These are phyloP conservation scores for Heptranchias perlo DNA, from an alignment of 2,113 vertebrate species.

Conservation along the genomic window DNA sequence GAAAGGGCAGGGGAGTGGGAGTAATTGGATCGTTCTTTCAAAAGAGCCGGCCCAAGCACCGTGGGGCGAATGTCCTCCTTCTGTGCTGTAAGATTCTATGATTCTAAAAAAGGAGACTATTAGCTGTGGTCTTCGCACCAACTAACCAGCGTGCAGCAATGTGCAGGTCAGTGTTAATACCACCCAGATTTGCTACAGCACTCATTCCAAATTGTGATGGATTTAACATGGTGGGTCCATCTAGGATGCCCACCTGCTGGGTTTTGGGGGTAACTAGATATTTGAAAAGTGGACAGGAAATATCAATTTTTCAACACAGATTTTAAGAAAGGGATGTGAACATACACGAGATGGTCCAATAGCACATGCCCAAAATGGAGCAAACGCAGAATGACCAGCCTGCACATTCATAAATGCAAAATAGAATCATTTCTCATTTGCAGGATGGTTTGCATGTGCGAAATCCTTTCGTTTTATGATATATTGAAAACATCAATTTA, in stretches of 20 bases:
- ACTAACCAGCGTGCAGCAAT: not conserved
- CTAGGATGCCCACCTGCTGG: not conserved
- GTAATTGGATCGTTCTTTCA: too few species aligned
- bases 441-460: too few species aligned
- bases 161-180: not conserved
- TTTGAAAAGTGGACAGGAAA: not conserved
- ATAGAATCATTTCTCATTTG: not conserved
- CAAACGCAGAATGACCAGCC: not conserved
- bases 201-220: not conserved
- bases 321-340: not conserved
- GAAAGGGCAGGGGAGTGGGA: too few species aligned
- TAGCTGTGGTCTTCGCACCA: not conserved
- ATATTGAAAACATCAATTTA: not conserved
- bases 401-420: not conserved
- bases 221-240: not conserved
- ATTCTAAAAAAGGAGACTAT: not conserved
- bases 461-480: not conserved
- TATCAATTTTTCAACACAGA: not conserved
- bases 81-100: too few species aligned
- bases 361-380: not conserved
- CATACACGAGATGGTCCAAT: not conserved
- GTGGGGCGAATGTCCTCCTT: too few species aligned
- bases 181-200: not conserved
- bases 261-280: not conserved
- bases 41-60: too few species aligned